A percentile compares a stretch with the other conserved stretches of the same genome.
Conservation (phyloP, 2,113 vertebrate genomes). For the Mastomys coucha region DNA sequence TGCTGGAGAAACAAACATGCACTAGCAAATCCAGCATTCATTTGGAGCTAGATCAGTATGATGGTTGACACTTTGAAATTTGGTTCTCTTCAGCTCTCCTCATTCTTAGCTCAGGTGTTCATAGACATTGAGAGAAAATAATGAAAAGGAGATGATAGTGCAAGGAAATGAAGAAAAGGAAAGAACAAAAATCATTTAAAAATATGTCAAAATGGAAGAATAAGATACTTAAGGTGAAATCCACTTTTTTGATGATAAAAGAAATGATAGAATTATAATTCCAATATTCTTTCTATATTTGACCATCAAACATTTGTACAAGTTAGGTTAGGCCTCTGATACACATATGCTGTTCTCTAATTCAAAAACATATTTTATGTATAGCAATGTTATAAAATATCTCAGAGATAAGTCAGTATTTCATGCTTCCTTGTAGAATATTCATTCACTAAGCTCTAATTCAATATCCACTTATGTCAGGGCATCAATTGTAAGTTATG, state of each 20-base stretch:
- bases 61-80: not conserved
- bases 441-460: not conserved
- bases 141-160: not conserved
- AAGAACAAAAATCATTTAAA: not conserved
- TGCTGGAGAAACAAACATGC: not conserved
- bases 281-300: not conserved
- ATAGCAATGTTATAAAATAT: no score
- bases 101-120: not conserved
- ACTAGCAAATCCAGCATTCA: not conserved
- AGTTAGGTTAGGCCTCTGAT: not conserved
- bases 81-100: not conserved
- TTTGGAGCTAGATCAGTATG: not conserved
- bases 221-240: not conserved
- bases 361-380: not conserved
- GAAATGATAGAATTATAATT: not conserved
- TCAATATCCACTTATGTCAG: not conserved
- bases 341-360: not conserved
- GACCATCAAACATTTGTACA: not conserved
- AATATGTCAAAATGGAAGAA: not conserved
- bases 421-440: not conserved
- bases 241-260: not conserved
- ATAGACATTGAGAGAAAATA: not conserved
- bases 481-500: rapidly evolving
- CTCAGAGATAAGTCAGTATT: not conserved
- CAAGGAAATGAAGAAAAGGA: not conserved